Evolutionary conservation across 2,797 vertebrate species (phyloP).

Genomic region (Amblyraja radiata): DNA sequence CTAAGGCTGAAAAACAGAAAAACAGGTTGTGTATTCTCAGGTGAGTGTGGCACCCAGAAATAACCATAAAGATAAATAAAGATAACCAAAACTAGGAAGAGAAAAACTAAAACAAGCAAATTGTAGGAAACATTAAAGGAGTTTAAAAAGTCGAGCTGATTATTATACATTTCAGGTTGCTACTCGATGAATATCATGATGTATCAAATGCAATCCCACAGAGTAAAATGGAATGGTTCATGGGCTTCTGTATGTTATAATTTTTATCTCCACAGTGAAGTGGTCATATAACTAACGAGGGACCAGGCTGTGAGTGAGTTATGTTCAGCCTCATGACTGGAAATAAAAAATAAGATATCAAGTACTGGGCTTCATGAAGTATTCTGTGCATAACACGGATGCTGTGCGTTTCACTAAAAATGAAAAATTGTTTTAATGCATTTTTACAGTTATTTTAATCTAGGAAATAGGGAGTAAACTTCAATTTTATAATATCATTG

Average conservation of each 20-base stretch:
- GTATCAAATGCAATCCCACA: not conserved
- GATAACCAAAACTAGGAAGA: not conserved
- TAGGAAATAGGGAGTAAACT: conserved; percentile 17
- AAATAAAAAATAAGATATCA: conserved; percentile 26
- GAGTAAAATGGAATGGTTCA: conserved; percentile 16
- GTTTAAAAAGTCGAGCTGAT: not conserved
- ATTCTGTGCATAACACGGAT: not conserved
- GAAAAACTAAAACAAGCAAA: not conserved
- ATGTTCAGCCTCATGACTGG: not conserved
- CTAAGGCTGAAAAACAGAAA: not conserved
- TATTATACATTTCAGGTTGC: not conserved
- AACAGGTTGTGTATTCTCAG: not conserved
- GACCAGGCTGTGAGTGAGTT: not conserved
- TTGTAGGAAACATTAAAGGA: not conserved
- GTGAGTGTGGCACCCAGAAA: not conserved
- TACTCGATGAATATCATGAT: not conserved
- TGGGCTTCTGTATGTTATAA: not conserved
- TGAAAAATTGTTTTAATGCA: not conserved
- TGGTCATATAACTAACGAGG: not conserved
- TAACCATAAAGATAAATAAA: not conserved
- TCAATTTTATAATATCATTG: conserved; percentile 11
- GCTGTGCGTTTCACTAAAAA: not conserved
- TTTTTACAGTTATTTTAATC: conserved; percentile 19
- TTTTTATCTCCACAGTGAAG: conserved; percentile 6
- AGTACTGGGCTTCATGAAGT: not conserved